Evolutionary conservation across 2,888 invertebrate species (phyloP), one percentile per base, ranked within the genome.

Genomic region (Gryllus longicercus): DNA sequence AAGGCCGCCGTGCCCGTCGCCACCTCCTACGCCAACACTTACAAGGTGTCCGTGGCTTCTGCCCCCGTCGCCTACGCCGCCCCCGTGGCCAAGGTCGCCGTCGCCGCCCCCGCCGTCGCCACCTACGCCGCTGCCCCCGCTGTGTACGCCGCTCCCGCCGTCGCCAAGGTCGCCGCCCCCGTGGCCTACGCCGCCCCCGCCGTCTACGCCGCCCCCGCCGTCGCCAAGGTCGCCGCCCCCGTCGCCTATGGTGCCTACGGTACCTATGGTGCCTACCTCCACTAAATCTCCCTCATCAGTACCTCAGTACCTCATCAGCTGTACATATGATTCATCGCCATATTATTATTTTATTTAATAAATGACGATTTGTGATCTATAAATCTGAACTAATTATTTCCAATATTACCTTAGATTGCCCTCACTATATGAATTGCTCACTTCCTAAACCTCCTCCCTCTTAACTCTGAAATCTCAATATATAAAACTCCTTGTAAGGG

Each of bases 11-110:
- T 79, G 38, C 85, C 85, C 51, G 82, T 84, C 86, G 86, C 76
- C 76, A 89, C 89, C 2, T 91, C 91, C 75, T 89, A 90, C 49
- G 91, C 91, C 83, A 91, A 91, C 83, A 91, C 91, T 83, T 92
- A 92, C 86, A 77, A 77, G 77, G 77, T 77, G 49, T 77, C 77
- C 51, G 50, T 77, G 50, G 90, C 92, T 84, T 92, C 91, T 88
- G 89, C 87, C 14, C 83, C 86, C 25, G 80, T 86, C 63, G 83
- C 84, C 74, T 84, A 85, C 74, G 84, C 85, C 18, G 86, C 86
- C 80, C 83, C 85, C 81, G 82, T 86, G 82, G 79, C 77, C 51
- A 83, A 84, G 75, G 82, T 87, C 84, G 88, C 89, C 12, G 79
- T 85, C 76, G 84, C 84, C 76, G 84, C 85, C 50, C 84, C 86